Base-by-base conservation (phyloP, 2,888 invertebrate species). In the Melanargia galathea region DNA sequence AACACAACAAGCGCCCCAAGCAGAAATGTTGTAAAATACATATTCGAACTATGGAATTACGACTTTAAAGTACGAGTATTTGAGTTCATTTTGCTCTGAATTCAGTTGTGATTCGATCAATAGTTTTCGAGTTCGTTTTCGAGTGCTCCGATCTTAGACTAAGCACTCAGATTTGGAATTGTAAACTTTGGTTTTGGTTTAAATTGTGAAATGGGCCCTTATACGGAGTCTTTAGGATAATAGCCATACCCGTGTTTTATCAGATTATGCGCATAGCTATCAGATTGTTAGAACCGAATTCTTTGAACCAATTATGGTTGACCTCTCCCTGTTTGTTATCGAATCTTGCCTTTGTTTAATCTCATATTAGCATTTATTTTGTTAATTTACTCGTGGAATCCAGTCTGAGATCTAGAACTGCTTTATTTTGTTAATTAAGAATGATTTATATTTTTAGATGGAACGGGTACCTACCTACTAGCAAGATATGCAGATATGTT, bases 231-330 rank as follows among this genome's bases (percentile, higher is more conserved):
- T 13, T 33, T 2, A 13, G 18, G 20, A 35, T 35, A 52, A 35
- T 52, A 33, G 52, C 33, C 18, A 33, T 20, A 52, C 33, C 13
- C 20, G 24, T 38, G 11, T 45, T 61, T 58, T 54, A 67, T 67
- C 66, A 54, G 59, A 70, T 65, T 64, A 65, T 63, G 65, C 67
- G 64, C 66, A 64, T 69, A 69, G 63, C 63, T 62, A 64, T 67
- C 64, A 45, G 52, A 43, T 57, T 51, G 61, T 62, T 54, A 62
- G 59, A 59, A 57, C 60, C 18, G 45, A 62, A 60, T 66, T 66
- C 65, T 60, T 62, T 58, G 60, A 48, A 58, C 62, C 63, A 70
- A 67, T 65, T 68, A 68, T 65, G 60, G 63, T 46, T 45, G 54
- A 51, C 64, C 61, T 65, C 58, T 60, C 22, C 40, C 22, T 20